Evolutionary conservation across 2,888 invertebrate genomes (phyloP).

Genomic region (Stenurella melanura): DNA sequence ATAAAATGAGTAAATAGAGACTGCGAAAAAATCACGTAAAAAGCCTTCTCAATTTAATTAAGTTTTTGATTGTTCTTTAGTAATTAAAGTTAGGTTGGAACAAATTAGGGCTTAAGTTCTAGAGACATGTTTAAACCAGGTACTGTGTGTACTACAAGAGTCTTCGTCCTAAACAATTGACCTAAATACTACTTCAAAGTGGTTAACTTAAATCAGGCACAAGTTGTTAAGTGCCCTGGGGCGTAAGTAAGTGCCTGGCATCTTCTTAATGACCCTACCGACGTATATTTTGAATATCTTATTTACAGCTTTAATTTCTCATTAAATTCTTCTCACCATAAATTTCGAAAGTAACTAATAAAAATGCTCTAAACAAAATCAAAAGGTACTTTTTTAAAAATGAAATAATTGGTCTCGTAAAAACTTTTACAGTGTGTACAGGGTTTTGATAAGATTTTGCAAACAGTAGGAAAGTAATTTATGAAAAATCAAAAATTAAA

Average conservation of each 20-base stretch:
- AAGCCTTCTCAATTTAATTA: slow-evolving; percentile 14
- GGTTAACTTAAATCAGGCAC: slow-evolving; percentile 55
- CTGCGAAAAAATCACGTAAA: neutral
- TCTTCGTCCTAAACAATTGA: slow-evolving; percentile 50
- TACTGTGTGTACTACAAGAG: slow-evolving; percentile 15
- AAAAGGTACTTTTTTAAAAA: neutral
- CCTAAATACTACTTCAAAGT: slow-evolving; percentile 55
- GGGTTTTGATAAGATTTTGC: too few relatives aligned
- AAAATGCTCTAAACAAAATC: neutral
- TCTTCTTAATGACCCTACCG: slow-evolving; percentile 52
- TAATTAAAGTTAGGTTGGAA: slow-evolving; percentile 11
- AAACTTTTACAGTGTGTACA: too few relatives aligned
- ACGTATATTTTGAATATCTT: slow-evolving; percentile 34
- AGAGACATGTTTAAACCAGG: slow-evolving; percentile 30
- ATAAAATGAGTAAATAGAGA: neutral
- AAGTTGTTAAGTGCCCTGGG: slow-evolving; percentile 52
- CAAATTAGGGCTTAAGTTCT: slow-evolving; percentile 13
- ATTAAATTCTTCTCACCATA: slow-evolving; percentile 19
- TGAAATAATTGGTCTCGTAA: too few relatives aligned
- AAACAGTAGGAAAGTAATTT: too few relatives aligned
- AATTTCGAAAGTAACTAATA: slow-evolving; percentile 13
- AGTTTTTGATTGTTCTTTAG: slow-evolving; percentile 21
- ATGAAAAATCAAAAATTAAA: too few relatives aligned
- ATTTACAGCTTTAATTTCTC: slow-evolving; percentile 32
- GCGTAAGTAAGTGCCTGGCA: slow-evolving; percentile 55